phyloP scores from a whole-genome alignment of 2,888 invertebrate species.

The Lasius platythorax region DNA sequence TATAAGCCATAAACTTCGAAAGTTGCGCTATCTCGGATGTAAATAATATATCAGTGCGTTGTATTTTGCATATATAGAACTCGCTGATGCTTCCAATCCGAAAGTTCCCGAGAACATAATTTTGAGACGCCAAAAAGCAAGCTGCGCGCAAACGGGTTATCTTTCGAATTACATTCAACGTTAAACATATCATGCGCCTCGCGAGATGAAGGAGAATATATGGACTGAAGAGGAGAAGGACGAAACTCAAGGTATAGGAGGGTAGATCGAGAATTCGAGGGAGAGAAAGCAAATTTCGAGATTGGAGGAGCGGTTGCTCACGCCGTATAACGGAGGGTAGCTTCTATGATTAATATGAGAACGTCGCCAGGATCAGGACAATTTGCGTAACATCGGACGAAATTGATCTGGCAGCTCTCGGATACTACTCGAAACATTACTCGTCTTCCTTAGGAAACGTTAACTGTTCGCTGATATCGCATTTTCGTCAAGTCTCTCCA shows the following conservation, averaged over 20 bases:
- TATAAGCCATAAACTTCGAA: conserved; percentile 11
- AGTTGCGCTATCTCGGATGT: conserved; percentile 18
- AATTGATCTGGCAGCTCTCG: conserved; percentile 73
- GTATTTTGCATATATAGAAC: conserved; percentile 19
- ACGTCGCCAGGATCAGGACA: conserved; percentile 74
- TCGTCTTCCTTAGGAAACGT: conserved; percentile 37
- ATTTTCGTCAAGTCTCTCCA: conserved; percentile 32
- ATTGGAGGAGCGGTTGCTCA: conserved; percentile 62
- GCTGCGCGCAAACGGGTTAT: conserved; percentile 46
- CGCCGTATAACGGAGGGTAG: conserved; percentile 63
- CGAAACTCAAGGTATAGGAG: conserved; percentile 17
- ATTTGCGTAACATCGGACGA: conserved; percentile 77
- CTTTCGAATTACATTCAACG: conserved; percentile 75
- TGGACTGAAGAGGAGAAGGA: conserved; percentile 34
- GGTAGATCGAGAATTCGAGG: conserved; percentile 54
- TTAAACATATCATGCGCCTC: conserved; percentile 73
- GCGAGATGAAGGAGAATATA: conserved; percentile 64
- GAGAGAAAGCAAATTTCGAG: conserved; percentile 57
- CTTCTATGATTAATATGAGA: conserved; percentile 79
- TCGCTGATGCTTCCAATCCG: conserved; percentile 62
- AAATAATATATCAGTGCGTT: conserved; percentile 31
- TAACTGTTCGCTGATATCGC: conserved; percentile 43
- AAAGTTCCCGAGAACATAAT: conserved; percentile 66
- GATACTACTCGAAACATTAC: conserved; percentile 40
- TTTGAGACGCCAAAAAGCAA: conserved; percentile 54